phyloP scores from a whole-genome alignment of 2,888 invertebrate genomes.

The Cheilosia vernalis region DNA sequence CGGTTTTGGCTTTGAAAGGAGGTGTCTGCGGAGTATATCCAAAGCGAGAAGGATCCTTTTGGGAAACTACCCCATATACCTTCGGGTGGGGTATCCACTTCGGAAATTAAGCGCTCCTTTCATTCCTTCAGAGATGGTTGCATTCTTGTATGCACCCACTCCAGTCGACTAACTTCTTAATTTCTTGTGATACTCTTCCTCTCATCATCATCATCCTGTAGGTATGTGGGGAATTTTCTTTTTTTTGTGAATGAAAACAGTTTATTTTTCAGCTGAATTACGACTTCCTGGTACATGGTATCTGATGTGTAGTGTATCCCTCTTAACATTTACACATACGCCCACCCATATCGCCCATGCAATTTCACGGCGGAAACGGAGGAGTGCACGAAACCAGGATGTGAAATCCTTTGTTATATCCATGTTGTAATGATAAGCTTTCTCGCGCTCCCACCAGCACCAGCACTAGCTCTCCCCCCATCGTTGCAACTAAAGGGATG shows the following conservation, averaged over 20 bases:
- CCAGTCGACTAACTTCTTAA: constrained; percentile 59
- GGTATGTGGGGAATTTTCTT: background rate
- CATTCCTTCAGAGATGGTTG: constrained; percentile 31
- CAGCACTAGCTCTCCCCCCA: background rate
- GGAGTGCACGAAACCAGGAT: constrained; percentile 62
- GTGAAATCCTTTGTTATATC: constrained; percentile 51
- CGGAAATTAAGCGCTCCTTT: constrained; percentile 69
- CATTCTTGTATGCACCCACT: constrained; percentile 10
- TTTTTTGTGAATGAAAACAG: constrained; percentile 46
- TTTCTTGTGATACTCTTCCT: constrained; percentile 25
- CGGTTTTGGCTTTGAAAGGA: constrained; percentile 54
- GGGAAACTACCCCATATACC: constrained; percentile 38
- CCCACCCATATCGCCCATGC: constrained; percentile 23
- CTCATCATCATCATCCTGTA: constrained; percentile 12
- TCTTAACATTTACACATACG: background rate
- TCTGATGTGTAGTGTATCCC: constrained; percentile 13
- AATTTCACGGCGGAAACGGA: constrained; percentile 58
- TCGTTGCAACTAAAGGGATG: background rate
- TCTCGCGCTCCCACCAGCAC: background rate
- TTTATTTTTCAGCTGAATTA: constrained; percentile 57
- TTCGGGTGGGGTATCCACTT: constrained; percentile 58
- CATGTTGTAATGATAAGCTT: constrained; percentile 58
- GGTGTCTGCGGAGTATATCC: constrained; percentile 18
- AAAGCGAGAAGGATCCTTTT: constrained; percentile 43
- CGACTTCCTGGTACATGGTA: constrained; percentile 60